Base-by-base conservation (phyloP, 2,888 invertebrate genomes). In the Drosophila bunnanda region DNA sequence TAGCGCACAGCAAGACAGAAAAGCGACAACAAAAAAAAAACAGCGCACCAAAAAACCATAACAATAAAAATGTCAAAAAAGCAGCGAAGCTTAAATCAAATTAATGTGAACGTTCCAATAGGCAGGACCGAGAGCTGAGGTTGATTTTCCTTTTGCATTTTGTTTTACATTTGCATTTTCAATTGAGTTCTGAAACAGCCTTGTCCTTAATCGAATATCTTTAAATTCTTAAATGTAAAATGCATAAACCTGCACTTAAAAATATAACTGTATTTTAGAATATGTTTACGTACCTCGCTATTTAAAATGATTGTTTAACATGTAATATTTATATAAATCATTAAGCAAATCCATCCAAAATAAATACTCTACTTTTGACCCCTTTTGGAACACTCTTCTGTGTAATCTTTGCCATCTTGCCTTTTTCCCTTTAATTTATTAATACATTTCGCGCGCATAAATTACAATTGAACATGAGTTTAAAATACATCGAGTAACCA, bases 1-100 rank as follows among this genome's bases (percentile, higher is more conserved):
- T 80, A 80, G 65, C 78, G 72, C 77, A 67, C 65, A 79, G 64
- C 62, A 38, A 68, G 66, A 57, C 48, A 73, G 41, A 62, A 83
- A 84, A 87, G 67, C 67, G 79, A 83, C 28, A 28, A 28, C 87
- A 86, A 76, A 79, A 88, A 28, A 89, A 86, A 76, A 79, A 88
- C 75, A 75, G 67, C 70, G 25, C 32, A 68, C 66, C 55, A 83
- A 65, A 83, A 72, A 82, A 86, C 80, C 86, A 88, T 83, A 84
- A 87, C 89, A 85, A 85, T 89, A 89, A 85, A 89, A 89, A 89
- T 87, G 84, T 89, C 89, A 89, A 80, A 87, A 89, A 78, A 76
- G 75, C 83, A 88, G 72, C 88, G 76, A 77, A 58, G 89, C 79
- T 82, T 89, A 86, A 89, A 85, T 85, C 84, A 85, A 89, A 89